Base-by-base conservation (phyloP, 2,888 invertebrate species). In the Idaea aversata region DNA sequence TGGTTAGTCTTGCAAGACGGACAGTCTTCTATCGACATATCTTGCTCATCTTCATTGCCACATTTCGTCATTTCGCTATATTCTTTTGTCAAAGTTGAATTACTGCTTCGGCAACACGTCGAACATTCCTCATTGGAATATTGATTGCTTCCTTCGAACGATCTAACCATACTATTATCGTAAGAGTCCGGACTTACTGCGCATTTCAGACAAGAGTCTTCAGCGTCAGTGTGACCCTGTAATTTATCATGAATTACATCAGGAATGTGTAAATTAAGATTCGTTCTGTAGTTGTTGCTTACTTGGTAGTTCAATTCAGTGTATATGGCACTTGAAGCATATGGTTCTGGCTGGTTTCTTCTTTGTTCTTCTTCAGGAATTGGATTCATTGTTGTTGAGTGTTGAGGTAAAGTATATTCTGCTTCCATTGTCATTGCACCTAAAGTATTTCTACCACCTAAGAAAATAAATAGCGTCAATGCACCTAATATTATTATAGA, bases 271-370 rank as follows among this genome's bases (percentile, higher is more conserved):
- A 68, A 57, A 59, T 66, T 60, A 63, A 71, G 35, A 62, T 68
- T 63, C 61, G 35, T 60, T 64, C 60, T 57, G 61, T 36, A 34
- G 47, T 58, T 69, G 61, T 34, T 67, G 74, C 77, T 63, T 70
- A 91, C 92, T 84, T 88, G 90, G 77, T 92, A 93, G 73, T 91
- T 91, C 57, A 93, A 72, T 79, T 93, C 92, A n/a, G 92, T 91
- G 69, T 93, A 93, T 77, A 93, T 93, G 64, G 96, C 96, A 66
- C 96, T 96, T 0, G 96, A 96, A 5, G 97, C 96, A 75, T 96
- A 97, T 2, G 96, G 95, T 68, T 95, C 95, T 0, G 95, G 95
- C 3, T 95, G 88, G 7, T 82, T 78, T 69, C 88, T 83, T 70
- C 86, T 77, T 71, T 83, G 85, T 68, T 87, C 84, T 73, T 91